phyloP scores from a whole-genome alignment of 2,113 vertebrate species.

The Stictonetta naevosa region DNA sequence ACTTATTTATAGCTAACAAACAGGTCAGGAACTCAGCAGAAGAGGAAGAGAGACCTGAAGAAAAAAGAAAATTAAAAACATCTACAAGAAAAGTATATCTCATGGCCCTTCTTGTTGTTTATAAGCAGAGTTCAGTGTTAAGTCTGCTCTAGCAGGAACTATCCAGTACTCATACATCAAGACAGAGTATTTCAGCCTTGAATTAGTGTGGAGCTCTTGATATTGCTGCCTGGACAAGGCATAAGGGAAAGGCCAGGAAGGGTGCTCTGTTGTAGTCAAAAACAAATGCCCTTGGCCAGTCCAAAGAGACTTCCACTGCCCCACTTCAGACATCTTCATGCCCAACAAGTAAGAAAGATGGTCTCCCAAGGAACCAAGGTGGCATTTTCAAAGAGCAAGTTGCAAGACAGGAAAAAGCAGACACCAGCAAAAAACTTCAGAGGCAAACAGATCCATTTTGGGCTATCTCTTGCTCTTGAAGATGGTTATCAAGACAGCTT shows the following conservation, averaged over 20 bases:
- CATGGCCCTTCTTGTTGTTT: neutral
- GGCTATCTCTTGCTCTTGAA: neutral
- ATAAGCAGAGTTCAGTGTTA: neutral
- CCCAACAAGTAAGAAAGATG: neutral
- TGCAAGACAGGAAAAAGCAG: neutral
- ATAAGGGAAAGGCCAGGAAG: neutral
- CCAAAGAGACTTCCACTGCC: neutral
- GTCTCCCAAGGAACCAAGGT: neutral
- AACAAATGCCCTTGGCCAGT: neutral
- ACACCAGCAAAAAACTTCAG: accelerated
- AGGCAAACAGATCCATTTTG: neutral
- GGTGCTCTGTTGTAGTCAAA: neutral
- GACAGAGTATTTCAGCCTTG: neutral
- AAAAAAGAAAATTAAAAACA: neutral
- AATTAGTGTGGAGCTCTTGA: neutral
- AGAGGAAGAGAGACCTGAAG: neutral
- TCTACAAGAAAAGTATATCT: neutral
- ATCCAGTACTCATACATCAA: neutral
- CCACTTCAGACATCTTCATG: neutral
- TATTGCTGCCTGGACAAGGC: too few relatives aligned
- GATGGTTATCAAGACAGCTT: neutral
- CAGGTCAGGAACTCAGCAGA: neutral
- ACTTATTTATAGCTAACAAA: neutral
- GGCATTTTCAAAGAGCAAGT: neutral
- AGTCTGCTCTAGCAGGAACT: neutral